Evolutionary conservation across 2,797 vertebrate genomes (phyloP), one percentile per base, ranked within the genome.

Genomic region (Rhynchotus rufescens): DNA sequence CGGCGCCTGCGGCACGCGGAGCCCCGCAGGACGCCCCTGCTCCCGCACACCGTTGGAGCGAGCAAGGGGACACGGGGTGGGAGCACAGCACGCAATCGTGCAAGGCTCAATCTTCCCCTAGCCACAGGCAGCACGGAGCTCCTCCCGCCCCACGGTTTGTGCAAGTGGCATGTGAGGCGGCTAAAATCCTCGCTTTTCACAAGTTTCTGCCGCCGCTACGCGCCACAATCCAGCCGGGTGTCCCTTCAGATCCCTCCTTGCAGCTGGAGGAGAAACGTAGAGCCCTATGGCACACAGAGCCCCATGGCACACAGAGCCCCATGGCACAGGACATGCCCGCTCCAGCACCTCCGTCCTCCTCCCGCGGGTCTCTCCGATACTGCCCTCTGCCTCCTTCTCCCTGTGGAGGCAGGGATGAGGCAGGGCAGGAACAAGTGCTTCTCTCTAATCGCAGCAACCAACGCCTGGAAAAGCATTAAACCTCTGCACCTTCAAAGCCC

Each of bases 51-150:
- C 11, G 36, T 42, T 42, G 38, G 30, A 38, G 34, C 28, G 20
- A 56, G 51, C 32, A 34, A 17, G n/a, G 76, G 23, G 25, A 49
- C 5, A 51, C 0, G 34, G 51, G 2, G 4, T 57, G 14, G 25
- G 22, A 2, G 2, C 12, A 51, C 6, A 28, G 42, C n/a, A 34
- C 30, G 2, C 65, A 64, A 4, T 21, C 32, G 30, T 0, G 0
- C 12, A 32, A 32, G 28, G 30, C 10, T 34, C 40, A 23, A 25
- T 22, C 30, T 10, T 40, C 25, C 6, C 12, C 1, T 0, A 3
- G 3, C 7, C 4, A 32, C 30, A n/a, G 25, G 64, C 4, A 1
- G 34, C 44, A 44, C 51, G 2, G 1, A 56, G 64, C 66, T 85
- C 10, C 15, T 44, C 12, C 13, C 26, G 38, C 54, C 21, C 38